Conservation (phyloP, 2,888 invertebrate species). For the Argyra leucocephala region DNA sequence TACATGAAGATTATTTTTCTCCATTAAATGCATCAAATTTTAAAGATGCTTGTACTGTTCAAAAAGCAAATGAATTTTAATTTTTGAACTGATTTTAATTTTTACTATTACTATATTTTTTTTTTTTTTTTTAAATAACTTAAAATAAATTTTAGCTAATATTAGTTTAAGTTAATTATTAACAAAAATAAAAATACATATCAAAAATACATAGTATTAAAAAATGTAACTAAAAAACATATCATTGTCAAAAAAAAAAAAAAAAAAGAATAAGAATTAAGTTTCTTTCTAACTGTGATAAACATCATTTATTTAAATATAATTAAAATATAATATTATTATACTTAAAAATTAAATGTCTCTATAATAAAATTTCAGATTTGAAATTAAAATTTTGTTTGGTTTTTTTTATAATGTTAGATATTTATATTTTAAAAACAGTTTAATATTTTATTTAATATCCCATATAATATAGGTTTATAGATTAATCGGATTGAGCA, state of each 20-base stretch:
- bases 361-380: neutral
- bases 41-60: slow-evolving; percentile 66
- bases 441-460: too few species aligned
- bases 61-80: slow-evolving; percentile 38
- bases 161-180: neutral
- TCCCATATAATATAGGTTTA: too few species aligned
- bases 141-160: neutral
- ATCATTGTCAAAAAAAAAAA: neutral
- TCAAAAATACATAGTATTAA: slow-evolving; percentile 8
- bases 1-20: slow-evolving; percentile 78
- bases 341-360: neutral
- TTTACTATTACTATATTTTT: slow-evolving; percentile 2
- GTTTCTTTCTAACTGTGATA: slow-evolving; percentile 7
- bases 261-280: neutral
- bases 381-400: too few species aligned
- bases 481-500: too few species aligned
- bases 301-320: neutral
- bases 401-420: too few species aligned
- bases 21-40: slow-evolving; percentile 79
- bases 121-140: neutral
- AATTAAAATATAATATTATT: neutral
- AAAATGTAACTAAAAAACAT: neutral
- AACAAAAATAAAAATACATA: neutral
- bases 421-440: too few species aligned
- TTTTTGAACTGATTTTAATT: slow-evolving; percentile 7